Conservation (phyloP, 2,888 invertebrate species). For the Apomyelois bistriatella region DNA sequence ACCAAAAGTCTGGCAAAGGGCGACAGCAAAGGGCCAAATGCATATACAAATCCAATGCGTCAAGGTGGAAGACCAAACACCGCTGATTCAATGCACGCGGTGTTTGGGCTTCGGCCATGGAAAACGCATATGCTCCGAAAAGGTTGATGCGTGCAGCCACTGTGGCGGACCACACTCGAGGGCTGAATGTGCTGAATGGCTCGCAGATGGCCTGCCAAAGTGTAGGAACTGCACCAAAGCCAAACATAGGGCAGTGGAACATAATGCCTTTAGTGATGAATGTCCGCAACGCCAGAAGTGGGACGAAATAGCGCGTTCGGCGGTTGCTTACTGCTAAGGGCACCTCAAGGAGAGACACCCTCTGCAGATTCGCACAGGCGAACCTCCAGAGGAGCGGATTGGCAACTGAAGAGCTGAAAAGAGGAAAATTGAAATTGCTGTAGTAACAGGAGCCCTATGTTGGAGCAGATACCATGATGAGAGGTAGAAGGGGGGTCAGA, state of each 20-base stretch:
- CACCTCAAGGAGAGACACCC: not conserved
- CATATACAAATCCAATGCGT: not conserved
- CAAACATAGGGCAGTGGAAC: not conserved
- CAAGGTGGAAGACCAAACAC: not conserved
- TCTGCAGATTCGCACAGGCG: not conserved
- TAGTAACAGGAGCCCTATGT: not conserved
- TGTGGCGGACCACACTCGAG: slow-evolving; percentile 8
- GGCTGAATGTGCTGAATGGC: not conserved
- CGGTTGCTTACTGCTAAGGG: slow-evolving; percentile 21
- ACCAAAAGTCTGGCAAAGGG: not conserved
- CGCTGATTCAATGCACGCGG: not conserved
- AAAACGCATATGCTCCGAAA: not conserved
- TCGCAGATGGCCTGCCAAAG: not conserved
- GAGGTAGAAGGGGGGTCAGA: not conserved
- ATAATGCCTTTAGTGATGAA: slow-evolving; percentile 16
- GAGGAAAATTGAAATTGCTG: not conserved
- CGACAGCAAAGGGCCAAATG: not conserved
- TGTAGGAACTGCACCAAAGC: not conserved
- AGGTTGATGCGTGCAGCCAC: slow-evolving; percentile 2
- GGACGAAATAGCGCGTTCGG: slow-evolving; percentile 18
- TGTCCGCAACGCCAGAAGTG: slow-evolving; percentile 16
- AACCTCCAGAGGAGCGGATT: not conserved
- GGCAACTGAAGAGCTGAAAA: not conserved
- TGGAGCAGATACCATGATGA: not conserved
- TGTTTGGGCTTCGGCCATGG: slow-evolving; percentile 11